Conservation (phyloP, 2,797 vertebrate species). For the Hemibagrus guttatus region DNA sequence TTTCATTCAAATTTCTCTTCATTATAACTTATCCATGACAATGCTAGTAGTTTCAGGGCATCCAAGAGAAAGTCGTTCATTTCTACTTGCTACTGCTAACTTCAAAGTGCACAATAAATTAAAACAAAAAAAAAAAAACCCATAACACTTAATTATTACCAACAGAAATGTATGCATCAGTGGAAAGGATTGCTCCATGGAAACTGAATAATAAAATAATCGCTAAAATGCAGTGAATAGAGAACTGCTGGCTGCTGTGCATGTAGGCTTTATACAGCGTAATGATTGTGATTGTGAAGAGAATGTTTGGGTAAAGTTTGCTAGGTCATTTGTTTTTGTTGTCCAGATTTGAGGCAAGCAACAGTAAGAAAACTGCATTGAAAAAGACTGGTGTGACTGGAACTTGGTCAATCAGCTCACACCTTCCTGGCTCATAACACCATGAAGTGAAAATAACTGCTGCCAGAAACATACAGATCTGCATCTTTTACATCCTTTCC, state of each 20-base stretch:
- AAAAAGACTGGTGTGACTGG: neutral
- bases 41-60: neutral
- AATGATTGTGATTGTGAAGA: neutral
- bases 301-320: neutral
- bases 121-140: neutral
- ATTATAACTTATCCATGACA: neutral
- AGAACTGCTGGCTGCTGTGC: neutral
- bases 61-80: neutral
- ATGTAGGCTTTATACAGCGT: too few species aligned
- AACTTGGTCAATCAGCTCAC: neutral
- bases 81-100: neutral
- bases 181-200: neutral
- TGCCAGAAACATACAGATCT: neutral
- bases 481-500: neutral
- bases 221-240: neutral
- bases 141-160: neutral
- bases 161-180: too few species aligned
- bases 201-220: neutral
- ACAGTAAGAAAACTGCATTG: neutral
- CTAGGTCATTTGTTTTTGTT: neutral
- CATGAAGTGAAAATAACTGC: neutral
- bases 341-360: neutral
- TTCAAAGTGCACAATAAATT: neutral
- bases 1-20: neutral
- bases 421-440: neutral